Percentiles rank a stretch among this genome's conserved stretches.
Conservation (phyloP, 1,140 invertebrate genomes). For the Cotesia chilonis region DNA sequence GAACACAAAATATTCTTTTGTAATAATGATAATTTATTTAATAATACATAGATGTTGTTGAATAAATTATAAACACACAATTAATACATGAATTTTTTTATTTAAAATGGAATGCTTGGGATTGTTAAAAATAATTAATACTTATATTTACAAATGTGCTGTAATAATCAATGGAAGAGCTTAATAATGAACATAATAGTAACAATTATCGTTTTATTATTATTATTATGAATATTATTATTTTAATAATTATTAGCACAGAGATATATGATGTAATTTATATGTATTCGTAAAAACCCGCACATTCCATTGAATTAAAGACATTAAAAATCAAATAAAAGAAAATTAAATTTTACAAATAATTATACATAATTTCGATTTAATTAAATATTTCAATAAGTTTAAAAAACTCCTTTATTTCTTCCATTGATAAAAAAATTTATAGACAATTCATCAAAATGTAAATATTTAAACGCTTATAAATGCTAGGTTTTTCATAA, state of each 20-base stretch:
- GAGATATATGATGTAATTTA: not conserved
- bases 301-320: not conserved
- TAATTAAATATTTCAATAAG: not conserved
- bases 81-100: not conserved
- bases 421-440: constrained; percentile 12
- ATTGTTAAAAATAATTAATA: constrained; percentile 16
- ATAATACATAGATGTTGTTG: not conserved
- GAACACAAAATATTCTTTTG: too few species aligned
- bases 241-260: not conserved
- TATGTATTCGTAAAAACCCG: too few species aligned
- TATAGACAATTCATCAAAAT: not conserved
- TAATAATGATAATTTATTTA: too few species aligned
- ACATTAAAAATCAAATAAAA: not conserved
- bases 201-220: not conserved
- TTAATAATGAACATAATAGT: not conserved
- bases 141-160: constrained; percentile 21
- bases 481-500: constrained; percentile 2
- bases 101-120: constrained; percentile 21
- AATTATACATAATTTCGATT: not conserved
- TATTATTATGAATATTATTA: not conserved
- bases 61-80: not conserved
- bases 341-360: not conserved
- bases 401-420: not conserved
- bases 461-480: not conserved
- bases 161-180: constrained; percentile 29